Base-by-base conservation (phyloP, 1,140 invertebrate species). In the Phthorimaea operculella region DNA sequence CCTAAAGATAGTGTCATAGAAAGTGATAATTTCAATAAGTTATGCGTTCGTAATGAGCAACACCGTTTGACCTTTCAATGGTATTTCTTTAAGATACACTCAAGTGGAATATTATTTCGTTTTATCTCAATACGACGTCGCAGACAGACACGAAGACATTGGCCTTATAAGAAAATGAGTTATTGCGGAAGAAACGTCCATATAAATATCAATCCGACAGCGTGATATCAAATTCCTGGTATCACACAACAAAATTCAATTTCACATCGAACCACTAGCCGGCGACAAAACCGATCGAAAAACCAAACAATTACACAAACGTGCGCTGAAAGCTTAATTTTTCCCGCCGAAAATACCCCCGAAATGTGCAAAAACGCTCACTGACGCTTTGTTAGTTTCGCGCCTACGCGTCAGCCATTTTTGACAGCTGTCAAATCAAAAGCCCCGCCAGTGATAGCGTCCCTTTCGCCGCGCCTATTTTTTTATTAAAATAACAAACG, bases 261-360 rank as follows among this genome's bases (percentile, higher is more conserved):
- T 84, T 77, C 59, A 66, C 69, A 39, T 52, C 75, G 72, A 73
- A 74, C 66, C 64, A 57, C 67, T 63, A 57, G 10, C 68, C 59
- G 66, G 36, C 66, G 57, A 64, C 74, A 63, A 62, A 63, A 64
- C 69, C 72, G 70, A 62, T 62, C 69, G 67, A 76, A 73, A 80
- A 83, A 81, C 81, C 78, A 76, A 84, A 83, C 81, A 83, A 84
- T 84, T 81, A 83, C 74, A 79, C 70, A 75, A 73, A 80, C 78
- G 74, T 76, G 76, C 70, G 72, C 62, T 72, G 76, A 79, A 79
- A 84, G 62, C 73, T 72, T 84, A 80, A 84, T 83, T 79, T 79
- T 77, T 74, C 65, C 70, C 70, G 66, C 66, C 66, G 70, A 80
- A 79, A 73, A 70, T 63, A 66, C 58, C 21, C 59, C 59, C 66